phyloP scores from a whole-genome alignment of 2,888 invertebrate genomes.

The Scaeva pyrastri region DNA sequence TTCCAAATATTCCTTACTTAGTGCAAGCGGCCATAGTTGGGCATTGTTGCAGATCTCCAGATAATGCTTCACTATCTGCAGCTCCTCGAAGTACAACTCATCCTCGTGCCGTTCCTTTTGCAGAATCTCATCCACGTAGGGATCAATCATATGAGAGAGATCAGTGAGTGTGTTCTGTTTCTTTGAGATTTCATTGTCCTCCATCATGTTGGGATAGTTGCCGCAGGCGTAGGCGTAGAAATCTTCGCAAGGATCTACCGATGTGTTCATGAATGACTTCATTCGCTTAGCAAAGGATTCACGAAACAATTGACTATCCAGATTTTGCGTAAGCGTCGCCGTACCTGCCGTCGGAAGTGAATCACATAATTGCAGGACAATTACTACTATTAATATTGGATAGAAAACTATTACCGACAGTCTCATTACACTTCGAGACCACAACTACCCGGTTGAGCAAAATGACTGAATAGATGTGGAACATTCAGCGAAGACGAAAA shows the following conservation, averaged over 20 bases:
- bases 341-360: slow-evolving; percentile 5
- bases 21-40: slow-evolving; percentile 78
- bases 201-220: slow-evolving; percentile 80
- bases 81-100: slow-evolving; percentile 77
- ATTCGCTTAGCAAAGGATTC: slow-evolving; percentile 78
- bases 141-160: slow-evolving; percentile 78
- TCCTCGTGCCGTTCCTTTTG: slow-evolving; percentile 67
- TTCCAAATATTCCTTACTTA: slow-evolving; percentile 79
- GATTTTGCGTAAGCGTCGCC: too few species aligned
- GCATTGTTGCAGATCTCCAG: slow-evolving; percentile 79
- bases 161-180: slow-evolving; percentile 80
- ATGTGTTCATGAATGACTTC: slow-evolving; percentile 80
- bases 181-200: slow-evolving; percentile 74
- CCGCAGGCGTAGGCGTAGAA: slow-evolving; percentile 82
- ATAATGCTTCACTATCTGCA: slow-evolving; percentile 79
- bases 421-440: slow-evolving; percentile 19
- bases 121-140: slow-evolving; percentile 77
- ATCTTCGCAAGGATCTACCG: slow-evolving; percentile 80
- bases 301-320: slow-evolving; percentile 58
- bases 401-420: not conserved
- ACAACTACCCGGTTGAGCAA: not conserved
- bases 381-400: not conserved
- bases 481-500: not conserved
- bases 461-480: not conserved
- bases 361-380: not conserved